These are phyloP conservation scores for Mionectes olivaceus DNA, from an alignment of 2,797 vertebrate genomes.

Conservation along the genomic window DNA sequence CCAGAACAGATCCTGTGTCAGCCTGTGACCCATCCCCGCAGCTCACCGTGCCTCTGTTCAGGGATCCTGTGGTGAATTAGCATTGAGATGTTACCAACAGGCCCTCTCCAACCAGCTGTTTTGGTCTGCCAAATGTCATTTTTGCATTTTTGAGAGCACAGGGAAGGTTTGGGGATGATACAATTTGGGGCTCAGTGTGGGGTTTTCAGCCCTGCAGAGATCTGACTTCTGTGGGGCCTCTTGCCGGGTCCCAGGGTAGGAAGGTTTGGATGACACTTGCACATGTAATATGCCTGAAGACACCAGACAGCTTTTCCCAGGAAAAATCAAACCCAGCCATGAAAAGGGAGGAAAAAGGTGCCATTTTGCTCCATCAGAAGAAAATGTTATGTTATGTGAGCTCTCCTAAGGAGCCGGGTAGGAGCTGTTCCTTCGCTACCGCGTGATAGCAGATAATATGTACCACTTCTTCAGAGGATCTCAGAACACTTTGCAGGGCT, in stretches of 20 bases:
- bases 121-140: constrained; percentile 39
- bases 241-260: not conserved
- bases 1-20: not conserved
- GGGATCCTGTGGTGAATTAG: not conserved
- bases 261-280: not conserved
- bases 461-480: not conserved
- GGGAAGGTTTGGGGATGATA: not conserved
- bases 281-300: not conserved
- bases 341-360: not conserved
- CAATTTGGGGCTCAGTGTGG: not conserved
- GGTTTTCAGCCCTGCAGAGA: not conserved
- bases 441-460: not conserved
- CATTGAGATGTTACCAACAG: constrained; percentile 30
- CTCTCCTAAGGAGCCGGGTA: not conserved
- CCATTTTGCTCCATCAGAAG: not conserved
- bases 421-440: not conserved
- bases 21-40: not conserved
- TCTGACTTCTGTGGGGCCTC: not conserved
- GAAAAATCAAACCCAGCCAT: not conserved
- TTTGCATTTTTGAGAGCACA: not conserved
- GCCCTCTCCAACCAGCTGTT: not conserved
- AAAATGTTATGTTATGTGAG: not conserved
- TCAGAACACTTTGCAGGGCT: not conserved
- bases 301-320: not conserved
- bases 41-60: rapidly evolving